Evolutionary conservation across 2,797 vertebrate species (phyloP), one percentile per base, ranked within the genome.

Genomic region (Sebastolobus alascanus): DNA sequence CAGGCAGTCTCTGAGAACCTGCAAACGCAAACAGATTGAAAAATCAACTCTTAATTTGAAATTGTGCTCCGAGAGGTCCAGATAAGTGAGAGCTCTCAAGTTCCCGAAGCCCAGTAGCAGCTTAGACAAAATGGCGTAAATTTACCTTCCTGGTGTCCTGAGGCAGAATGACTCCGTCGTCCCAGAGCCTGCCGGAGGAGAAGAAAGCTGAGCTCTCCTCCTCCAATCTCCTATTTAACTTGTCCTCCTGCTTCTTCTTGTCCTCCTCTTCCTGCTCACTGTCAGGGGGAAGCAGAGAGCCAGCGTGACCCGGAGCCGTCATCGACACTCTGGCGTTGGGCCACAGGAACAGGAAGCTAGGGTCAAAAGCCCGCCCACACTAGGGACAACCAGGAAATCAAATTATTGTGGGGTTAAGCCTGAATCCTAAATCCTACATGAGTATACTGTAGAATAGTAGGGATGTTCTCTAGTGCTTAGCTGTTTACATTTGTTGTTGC

Each of bases 331-430:
- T 97, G 80, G 97, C 97, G 71, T 96, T 98, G 43, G 97, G 96
- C 97, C 97, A 97, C 81, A 98, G 82, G 93, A 97, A 97, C 65
- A 98, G 88, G 71, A 97, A 98, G 74, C 97, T 97, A 9, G 97
- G 96, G 33, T 96, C 95, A 91, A 97, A 98, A 0, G 96, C 95
- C 61, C 96, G 95, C 10, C 97, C 97, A 43, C 97, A 97, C 97
- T 98, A 29, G 25, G 87, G 79, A 80, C 58, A 50, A 75, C 77
- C 25, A 22, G 13, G 27, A 22, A 4, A 81, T 69, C 1, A 31
- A 14, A 70, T 40, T 1, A 61, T 10, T 29, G 13, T n/a, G 22
- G 31, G 5, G 46, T 31, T 35, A n/a, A 46, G 5, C 66, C 27
- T 3, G 9, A 20, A 27, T 25, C 4, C 18, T 16, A 29, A 70